Percentiles rank a stretch among this genome's conserved stretches.
These are phyloP conservation scores for Nasonia longicornis DNA, from an alignment of 1,140 invertebrate genomes.

Conservation along the genomic window DNA sequence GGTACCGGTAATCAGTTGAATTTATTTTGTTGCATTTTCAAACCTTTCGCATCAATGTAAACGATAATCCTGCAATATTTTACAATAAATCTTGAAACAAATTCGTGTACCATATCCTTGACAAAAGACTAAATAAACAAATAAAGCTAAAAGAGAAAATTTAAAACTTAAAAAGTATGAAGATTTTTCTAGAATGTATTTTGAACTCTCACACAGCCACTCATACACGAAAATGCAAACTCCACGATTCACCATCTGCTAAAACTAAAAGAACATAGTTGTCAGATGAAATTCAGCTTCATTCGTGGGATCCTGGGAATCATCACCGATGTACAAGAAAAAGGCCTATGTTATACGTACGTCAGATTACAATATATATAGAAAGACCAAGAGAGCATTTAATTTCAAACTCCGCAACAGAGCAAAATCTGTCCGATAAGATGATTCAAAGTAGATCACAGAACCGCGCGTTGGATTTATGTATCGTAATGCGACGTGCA, in stretches of 20 bases:
- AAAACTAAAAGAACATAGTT: slow-evolving; percentile 5
- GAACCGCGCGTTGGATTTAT: too few species aligned
- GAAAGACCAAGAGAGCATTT: background rate
- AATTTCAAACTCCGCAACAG: background rate
- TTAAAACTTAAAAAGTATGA: slow-evolving; percentile 26
- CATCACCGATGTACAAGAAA: too few species aligned
- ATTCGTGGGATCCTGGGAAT: background rate
- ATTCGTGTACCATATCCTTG: slow-evolving; percentile 11
- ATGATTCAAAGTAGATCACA: too few species aligned
- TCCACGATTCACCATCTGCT: slow-evolving; percentile 14
- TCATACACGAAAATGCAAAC: slow-evolving; percentile 24
- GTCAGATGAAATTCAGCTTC: background rate
- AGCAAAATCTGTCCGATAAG: too few species aligned
- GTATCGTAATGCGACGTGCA: too few species aligned
- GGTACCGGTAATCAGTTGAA: background rate
- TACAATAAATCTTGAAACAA: background rate
- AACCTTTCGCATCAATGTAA: too few species aligned
- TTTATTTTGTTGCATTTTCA: too few species aligned
- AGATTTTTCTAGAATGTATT: background rate
- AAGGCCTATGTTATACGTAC: too few species aligned
- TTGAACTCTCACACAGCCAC: slow-evolving; percentile 8
- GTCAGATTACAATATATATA: background rate
- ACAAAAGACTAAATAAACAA: slow-evolving; percentile 15
- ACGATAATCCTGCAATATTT: background rate
- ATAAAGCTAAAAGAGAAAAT: slow-evolving; percentile 25